Evolutionary conservation across 1,140 invertebrate genomes (phyloP), one percentile per base, ranked within the genome.

Genomic region (Lineus longissimus): DNA sequence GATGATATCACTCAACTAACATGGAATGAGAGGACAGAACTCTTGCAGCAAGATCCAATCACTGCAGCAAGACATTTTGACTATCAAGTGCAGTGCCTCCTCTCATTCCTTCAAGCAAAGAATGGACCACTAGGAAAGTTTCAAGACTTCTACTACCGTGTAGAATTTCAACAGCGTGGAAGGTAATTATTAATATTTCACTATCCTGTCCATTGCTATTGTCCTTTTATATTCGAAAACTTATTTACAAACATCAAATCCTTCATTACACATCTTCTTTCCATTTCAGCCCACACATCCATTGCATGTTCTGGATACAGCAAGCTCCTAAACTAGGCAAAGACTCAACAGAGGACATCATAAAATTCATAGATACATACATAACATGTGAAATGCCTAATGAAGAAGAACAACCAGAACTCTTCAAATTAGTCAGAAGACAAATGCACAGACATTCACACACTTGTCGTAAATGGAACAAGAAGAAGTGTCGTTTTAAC

Each of bases 141-240:
- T 15, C 19, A 11, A 13, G 70, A 75, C 62, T 70, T 55, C 43
- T 73, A 68, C 62, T 75, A 69, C 62, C 69, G 75, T 47, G 77
- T 83, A 47, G 79, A 83, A 65, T 83, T 80, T 67, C 80, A 83
- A 64, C 76, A 82, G 59, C 73, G 80, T 27, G 82, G 82, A 7
- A 78, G n/a, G n/a, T n/a, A n/a, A n/a, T n/a, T n/a, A n/a, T n/a
- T n/a, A n/a, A n/a, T n/a, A n/a, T n/a, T n/a, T n/a, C n/a, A n/a
- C n/a, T n/a, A n/a, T n/a, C n/a, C n/a, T n/a, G n/a, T n/a, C n/a
- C n/a, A n/a, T n/a, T n/a, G n/a, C n/a, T n/a, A n/a, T n/a, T n/a
- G n/a, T n/a, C n/a, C n/a, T n/a, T n/a, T n/a, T n/a, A n/a, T n/a
- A n/a, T n/a, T n/a, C n/a, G n/a, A n/a, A n/a, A n/a, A n/a, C n/a